Percentiles rank a stretch among this genome's conserved stretches.
Evolutionary conservation across 2,113 vertebrate genomes (phyloP).

Genomic region (Coturnix japonica): DNA sequence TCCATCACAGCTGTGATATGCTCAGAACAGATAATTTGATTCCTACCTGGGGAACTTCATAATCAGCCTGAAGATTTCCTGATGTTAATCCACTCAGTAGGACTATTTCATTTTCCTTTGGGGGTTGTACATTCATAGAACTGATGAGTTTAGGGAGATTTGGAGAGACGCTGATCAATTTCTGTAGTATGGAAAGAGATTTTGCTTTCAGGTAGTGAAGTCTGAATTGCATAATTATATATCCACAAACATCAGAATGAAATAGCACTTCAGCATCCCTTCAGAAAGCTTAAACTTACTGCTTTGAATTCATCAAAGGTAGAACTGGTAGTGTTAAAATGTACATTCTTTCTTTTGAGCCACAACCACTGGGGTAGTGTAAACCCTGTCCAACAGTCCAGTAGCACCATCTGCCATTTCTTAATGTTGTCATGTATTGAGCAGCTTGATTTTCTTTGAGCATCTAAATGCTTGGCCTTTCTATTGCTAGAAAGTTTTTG

Average conservation of each 20-base stretch:
- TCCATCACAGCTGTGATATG: background rate
- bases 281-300: background rate
- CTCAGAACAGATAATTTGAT: background rate
- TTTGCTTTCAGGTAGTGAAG: background rate
- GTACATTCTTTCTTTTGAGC: background rate
- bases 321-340: background rate
- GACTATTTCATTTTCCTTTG: slow-evolving; percentile 95
- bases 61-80: slow-evolving; percentile 78
- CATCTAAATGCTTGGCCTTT: background rate
- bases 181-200: slow-evolving; percentile 78
- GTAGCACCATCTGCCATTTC: background rate
- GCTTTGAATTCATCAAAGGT: background rate
- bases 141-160: slow-evolving; percentile 91
- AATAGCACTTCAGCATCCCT: background rate
- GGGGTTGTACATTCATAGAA: slow-evolving; percentile 87
- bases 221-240: background rate
- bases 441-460: background rate
- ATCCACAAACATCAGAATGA: background rate
- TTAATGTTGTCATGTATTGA: background rate
- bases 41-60: slow-evolving; percentile 85
- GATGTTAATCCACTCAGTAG: slow-evolving; percentile 88
- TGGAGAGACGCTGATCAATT: slow-evolving; percentile 87
- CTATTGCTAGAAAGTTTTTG: background rate
- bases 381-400: background rate
- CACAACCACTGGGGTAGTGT: background rate